Percentiles rank a stretch among this genome's conserved stretches.
Evolutionary conservation across 2,113 vertebrate genomes (phyloP).

Genomic region (Macrotis lagotis): DNA sequence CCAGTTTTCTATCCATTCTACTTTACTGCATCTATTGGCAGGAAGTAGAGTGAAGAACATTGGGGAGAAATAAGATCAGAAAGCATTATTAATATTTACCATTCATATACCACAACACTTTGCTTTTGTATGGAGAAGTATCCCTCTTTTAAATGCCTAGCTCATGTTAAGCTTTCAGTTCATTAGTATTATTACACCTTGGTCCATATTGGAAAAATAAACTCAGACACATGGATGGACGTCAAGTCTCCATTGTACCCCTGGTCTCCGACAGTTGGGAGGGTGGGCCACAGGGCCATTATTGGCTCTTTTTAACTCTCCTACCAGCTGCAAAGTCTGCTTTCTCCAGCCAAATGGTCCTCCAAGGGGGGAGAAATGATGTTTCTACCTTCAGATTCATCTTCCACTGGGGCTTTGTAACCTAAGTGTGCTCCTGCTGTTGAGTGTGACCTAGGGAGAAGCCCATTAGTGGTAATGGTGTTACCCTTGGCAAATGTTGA

Average conservation of each 20-base stretch:
- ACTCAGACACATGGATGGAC: not conserved
- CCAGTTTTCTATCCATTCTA: not conserved
- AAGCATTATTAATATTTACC: not conserved
- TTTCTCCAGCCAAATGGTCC: not conserved
- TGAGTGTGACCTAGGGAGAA: constrained; percentile 1
- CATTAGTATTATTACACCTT: not conserved
- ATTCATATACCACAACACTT: not conserved
- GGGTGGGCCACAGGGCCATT: not conserved
- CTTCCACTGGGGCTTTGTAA: not conserved
- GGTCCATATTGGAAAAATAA: not conserved
- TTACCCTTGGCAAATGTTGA: not conserved
- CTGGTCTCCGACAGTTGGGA: not conserved
- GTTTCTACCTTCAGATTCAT: not conserved
- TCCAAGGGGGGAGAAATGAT: not conserved
- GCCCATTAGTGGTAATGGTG: not conserved
- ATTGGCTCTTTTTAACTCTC: not conserved
- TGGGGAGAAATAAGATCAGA: not conserved
- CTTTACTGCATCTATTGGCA: not conserved
- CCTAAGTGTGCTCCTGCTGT: not conserved
- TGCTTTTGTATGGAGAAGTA: not conserved
- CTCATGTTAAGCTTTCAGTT: not conserved
- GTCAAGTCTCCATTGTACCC: not conserved
- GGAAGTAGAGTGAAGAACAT: not conserved
- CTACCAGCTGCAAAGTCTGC: not conserved
- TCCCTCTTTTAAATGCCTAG: not conserved